Percentiles rank a stretch among this genome's conserved stretches.
These are phyloP conservation scores for Camelus dromedarius DNA, from an alignment of 2,113 vertebrate species.

Conservation along the genomic window DNA sequence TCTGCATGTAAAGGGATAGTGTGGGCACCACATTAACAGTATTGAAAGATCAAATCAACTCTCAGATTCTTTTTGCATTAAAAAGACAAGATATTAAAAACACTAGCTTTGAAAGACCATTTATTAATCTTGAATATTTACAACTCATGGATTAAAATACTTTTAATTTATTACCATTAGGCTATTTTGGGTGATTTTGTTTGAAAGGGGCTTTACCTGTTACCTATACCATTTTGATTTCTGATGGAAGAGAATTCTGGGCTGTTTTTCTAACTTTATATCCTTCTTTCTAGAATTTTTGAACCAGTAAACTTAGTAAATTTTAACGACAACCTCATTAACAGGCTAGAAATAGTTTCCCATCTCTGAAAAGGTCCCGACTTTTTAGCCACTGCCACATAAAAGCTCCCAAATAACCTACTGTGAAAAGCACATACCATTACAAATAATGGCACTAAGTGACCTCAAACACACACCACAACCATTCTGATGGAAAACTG, in stretches of 20 bases:
- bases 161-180: not conserved
- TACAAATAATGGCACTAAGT: not conserved
- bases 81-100: conserved; percentile 49
- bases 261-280: not conserved
- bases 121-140: conserved; percentile 84
- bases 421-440: not conserved
- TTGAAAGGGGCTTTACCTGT: not conserved
- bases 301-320: not conserved
- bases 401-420: conserved; percentile 19
- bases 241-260: not conserved
- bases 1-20: not conserved
- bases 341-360: not conserved
- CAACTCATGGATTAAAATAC: conserved; percentile 53
- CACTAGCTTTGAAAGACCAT: conserved; percentile 73
- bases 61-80: not conserved
- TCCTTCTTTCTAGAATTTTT: not conserved
- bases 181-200: conserved; percentile 2
- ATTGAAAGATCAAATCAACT: not conserved
- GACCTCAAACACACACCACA: not conserved
- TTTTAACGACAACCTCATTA: not conserved
- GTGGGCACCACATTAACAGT: not conserved
- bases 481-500: not conserved
- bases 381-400: not conserved
- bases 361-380: not conserved
- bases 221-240: not conserved